Conservation (phyloP, 1,140 invertebrate genomes). For the Hetaerina americana region DNA sequence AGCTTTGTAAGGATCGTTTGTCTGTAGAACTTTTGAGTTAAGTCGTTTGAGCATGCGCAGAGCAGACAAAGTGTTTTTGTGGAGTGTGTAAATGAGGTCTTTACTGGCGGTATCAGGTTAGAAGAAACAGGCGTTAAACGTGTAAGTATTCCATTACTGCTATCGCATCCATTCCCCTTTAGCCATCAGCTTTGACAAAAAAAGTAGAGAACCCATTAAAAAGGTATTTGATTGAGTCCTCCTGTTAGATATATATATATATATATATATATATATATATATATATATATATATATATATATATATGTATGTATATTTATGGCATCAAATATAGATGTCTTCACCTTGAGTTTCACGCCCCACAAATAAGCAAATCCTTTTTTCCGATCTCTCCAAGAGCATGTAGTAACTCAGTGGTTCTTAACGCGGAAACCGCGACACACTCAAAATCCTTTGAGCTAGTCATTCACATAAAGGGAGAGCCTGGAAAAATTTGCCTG, state of each 20-base stretch:
- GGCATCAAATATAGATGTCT: neutral
- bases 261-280: too few relatives aligned
- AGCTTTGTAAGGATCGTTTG: neutral
- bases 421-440: too few relatives aligned
- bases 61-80: neutral
- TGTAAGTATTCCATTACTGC: neutral
- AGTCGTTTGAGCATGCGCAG: neutral
- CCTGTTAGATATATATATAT: neutral
- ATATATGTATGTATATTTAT: too few relatives aligned
- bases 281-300: too few relatives aligned
- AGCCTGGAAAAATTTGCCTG: too few relatives aligned
- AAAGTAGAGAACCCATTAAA: neutral
- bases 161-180: neutral
- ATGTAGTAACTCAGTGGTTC: neutral
- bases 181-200: neutral
- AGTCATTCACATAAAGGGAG: too few relatives aligned
- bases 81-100: neutral
- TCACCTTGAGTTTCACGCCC: neutral
- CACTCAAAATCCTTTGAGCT: too few relatives aligned
- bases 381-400: neutral
- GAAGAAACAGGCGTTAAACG: neutral
- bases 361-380: neutral
- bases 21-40: neutral
- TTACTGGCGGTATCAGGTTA: neutral
- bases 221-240: neutral